Conservation (phyloP, 2,113 vertebrate genomes). For the Calidris pugnax region DNA sequence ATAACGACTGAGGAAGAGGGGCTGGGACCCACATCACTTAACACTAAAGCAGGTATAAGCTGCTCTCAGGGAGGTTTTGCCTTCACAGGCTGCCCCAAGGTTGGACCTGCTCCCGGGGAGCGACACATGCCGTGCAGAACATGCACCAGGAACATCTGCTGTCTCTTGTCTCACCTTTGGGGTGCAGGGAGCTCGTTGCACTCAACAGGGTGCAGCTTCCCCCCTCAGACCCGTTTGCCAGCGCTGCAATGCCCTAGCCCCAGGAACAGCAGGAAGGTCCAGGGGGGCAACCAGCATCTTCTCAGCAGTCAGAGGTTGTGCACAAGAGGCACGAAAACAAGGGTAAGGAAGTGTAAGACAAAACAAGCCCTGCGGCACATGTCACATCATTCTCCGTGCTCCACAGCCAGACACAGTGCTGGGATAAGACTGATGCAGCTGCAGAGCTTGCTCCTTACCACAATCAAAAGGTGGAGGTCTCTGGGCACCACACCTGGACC, state of each 20-base stretch:
- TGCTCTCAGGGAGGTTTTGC: neutral
- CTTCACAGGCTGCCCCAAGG: neutral
- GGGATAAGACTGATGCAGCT: neutral
- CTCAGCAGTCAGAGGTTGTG: neutral
- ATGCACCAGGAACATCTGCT: accelerated
- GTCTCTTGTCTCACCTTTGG: neutral
- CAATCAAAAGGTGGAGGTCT: neutral
- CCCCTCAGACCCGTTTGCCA: neutral
- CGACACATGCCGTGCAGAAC: neutral
- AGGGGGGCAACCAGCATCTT: neutral
- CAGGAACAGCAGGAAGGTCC: neutral
- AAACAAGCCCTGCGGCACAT: neutral
- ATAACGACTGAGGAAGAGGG: neutral
- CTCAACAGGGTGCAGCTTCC: neutral
- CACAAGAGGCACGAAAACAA: neutral
- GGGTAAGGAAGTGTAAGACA: neutral
- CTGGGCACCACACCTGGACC: neutral
- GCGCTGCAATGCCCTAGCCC: neutral
- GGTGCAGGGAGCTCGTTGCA: neutral
- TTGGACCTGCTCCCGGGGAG: neutral
- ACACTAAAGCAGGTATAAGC: neutral
- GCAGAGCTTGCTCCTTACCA: neutral
- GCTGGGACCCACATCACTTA: neutral
- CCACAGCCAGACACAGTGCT: neutral
- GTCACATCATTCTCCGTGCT: neutral